Conservation (phyloP, 1,140 invertebrate species). For the Probaryconus sp. region DNA sequence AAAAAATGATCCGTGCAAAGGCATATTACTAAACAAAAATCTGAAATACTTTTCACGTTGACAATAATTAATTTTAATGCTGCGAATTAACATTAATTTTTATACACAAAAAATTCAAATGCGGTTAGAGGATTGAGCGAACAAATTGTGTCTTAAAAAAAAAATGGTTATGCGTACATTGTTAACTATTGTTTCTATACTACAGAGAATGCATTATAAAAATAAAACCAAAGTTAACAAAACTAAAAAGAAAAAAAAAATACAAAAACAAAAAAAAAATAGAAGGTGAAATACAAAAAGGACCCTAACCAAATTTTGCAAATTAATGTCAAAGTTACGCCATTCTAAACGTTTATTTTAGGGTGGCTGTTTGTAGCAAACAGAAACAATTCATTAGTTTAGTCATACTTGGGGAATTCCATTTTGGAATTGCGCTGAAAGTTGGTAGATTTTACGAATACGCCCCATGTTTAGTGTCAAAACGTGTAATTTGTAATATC, state of each 20-base stretch:
- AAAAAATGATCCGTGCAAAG: no score
- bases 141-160: constrained; percentile 56
- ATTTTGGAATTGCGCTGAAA: constrained; percentile 26
- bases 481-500: constrained; percentile 35
- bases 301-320: constrained; percentile 36
- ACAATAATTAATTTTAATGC: constrained; percentile 63
- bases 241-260: constrained; percentile 8
- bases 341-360: constrained; percentile 34
- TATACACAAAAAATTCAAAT: constrained; percentile 55
- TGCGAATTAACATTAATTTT: constrained; percentile 57
- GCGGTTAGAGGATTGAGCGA: constrained; percentile 57
- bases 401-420: constrained; percentile 18
- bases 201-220: constrained; percentile 36
- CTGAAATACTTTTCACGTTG: constrained; percentile 53
- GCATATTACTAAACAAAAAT: constrained; percentile 25
- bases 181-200: constrained; percentile 60
- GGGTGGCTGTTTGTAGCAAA: constrained; percentile 23
- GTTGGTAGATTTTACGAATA: constrained; percentile 30
- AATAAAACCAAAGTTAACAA: no score
- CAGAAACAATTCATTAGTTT: constrained; percentile 25
- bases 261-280: constrained; percentile 4
- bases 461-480: constrained; percentile 34
- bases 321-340: constrained; percentile 46
- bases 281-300: constrained; percentile 18
- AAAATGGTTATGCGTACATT: constrained; percentile 51